These are phyloP conservation scores for Pyrocephalus nanus DNA, from an alignment of 2,797 vertebrate species.

Conservation along the genomic window DNA sequence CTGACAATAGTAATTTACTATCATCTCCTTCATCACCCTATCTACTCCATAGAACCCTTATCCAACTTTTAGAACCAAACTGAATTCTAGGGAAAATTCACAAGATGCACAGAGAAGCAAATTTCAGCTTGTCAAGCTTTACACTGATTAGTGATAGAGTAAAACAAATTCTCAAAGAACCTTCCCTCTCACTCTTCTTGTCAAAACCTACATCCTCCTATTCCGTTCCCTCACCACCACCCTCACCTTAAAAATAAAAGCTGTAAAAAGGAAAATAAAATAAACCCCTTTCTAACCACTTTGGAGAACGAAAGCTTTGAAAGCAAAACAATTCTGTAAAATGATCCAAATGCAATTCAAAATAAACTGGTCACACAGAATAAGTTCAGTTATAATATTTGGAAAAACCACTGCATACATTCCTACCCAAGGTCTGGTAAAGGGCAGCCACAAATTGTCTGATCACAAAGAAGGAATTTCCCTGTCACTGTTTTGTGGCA, in stretches of 20 bases:
- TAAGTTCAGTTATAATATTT: slow-evolving; percentile 40
- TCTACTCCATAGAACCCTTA: slow-evolving; percentile 34
- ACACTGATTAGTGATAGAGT: slow-evolving; percentile 1
- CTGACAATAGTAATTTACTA: slow-evolving; percentile 60
- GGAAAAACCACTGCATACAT: slow-evolving; percentile 50
- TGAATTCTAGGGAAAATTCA: slow-evolving; percentile 56
- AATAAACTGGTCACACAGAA: slow-evolving; percentile 10
- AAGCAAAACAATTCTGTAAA: slow-evolving; percentile 57
- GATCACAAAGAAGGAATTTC: slow-evolving; percentile 65
- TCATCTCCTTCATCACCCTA: slow-evolving; percentile 56
- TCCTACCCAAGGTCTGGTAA: slow-evolving; percentile 31
- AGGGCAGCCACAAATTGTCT: slow-evolving; percentile 59
- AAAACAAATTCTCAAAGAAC: slow-evolving; percentile 34
- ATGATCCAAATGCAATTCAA: slow-evolving; percentile 39
- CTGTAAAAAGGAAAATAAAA: slow-evolving; percentile 46
- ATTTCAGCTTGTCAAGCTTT: slow-evolving; percentile 53
- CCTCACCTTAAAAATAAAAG: slow-evolving; percentile 48
- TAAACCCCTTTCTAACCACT: slow-evolving; percentile 14
- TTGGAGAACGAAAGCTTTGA: slow-evolving; percentile 43
- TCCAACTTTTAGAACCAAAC: slow-evolving; percentile 66
- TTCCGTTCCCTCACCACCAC: neutral
- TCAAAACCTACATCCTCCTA: neutral
- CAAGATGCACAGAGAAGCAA: slow-evolving; percentile 40
- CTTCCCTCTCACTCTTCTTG: neutral
- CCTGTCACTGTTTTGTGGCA: slow-evolving; percentile 28